Base-by-base conservation (phyloP, 2,797 vertebrate species). In the Gambusia yucatana region DNA sequence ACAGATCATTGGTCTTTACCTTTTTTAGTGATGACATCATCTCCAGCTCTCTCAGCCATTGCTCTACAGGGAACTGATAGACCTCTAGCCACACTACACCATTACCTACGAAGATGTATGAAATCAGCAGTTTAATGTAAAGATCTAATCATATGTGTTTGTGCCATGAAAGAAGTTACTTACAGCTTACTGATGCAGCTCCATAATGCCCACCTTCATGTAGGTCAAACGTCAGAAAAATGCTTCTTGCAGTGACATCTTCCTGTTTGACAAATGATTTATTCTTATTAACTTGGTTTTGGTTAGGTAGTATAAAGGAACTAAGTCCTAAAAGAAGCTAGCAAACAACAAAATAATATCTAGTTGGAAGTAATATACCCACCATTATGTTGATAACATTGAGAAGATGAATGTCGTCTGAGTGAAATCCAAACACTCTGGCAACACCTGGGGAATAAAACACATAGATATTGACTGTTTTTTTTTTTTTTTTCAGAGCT, bases 71-170 rank as follows among this genome's bases (percentile, higher is more conserved):
- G 89, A 98, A 94, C 44, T 85, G 91, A 90, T 97, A 97, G 71
- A 99, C 88, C 57, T 99, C 96, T 43, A 99, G 95, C 95, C 96
- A 97, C 88, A 90, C 41, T 9, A 91, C 93, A n/a, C 91, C 93
- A 1, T 83, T 94, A 72, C 96, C 97, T 98, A 91, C 6, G 91
- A 87, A 87, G 78, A 92, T 86, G 91, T 20, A 0, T 59, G 52
- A 79, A 47, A 47, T 72, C 11, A 59, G 36, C 6, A 70, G 69
- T 74, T n/a, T 7, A 81, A 77, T 72, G 55, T 48, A 0, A 36
- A 69, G 2, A 59, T 14, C 57, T 67, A 36, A 55, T n/a, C 10
- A 33, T 25, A 44, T 57, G 17, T 41, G 80, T 55, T 75, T 1
- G 67, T 8, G 39, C 14, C 1, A 1, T 36, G 22, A 74, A 70